These are phyloP conservation scores for Cephalopterus ornatus DNA, from an alignment of 2,113 vertebrate species.

Conservation along the genomic window DNA sequence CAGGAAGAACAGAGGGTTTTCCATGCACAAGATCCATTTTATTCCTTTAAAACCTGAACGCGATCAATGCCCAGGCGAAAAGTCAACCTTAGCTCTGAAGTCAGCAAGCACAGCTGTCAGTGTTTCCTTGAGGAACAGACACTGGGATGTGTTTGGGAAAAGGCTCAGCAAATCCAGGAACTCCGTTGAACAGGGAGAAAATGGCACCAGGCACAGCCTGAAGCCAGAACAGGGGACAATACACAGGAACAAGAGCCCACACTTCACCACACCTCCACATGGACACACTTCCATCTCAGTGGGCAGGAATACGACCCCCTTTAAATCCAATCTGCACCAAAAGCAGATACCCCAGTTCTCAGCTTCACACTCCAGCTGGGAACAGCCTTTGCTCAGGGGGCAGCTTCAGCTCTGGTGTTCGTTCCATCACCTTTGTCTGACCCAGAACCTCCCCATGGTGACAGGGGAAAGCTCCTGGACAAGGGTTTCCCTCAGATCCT, in stretches of 20 bases:
- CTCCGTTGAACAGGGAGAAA: background rate
- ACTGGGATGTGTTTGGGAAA: background rate
- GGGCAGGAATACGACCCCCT: fast-evolving
- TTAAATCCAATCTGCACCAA: background rate
- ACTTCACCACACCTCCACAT: fast-evolving
- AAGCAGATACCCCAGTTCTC: fast-evolving
- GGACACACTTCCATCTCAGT: fast-evolving
- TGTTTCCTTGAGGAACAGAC: background rate
- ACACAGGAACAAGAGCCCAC: background rate
- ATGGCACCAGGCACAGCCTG: background rate
- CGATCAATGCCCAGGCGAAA: fast-evolving
- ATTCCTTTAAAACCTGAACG: background rate
- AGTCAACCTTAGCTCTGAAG: background rate
- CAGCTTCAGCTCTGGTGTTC: background rate
- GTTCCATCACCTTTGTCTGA: background rate
- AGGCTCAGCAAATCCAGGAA: background rate
- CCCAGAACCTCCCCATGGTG: background rate
- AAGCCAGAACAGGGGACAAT: background rate
- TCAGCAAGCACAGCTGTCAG: background rate
- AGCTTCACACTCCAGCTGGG: background rate
- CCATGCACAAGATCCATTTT: background rate
- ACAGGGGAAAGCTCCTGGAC: background rate
- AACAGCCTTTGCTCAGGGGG: background rate
- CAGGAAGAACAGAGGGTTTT: background rate
- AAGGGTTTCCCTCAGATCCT: background rate